Evolutionary conservation across 1,140 invertebrate genomes (phyloP), one percentile per base, ranked within the genome.

Genomic region (Drosophila athabasca): DNA sequence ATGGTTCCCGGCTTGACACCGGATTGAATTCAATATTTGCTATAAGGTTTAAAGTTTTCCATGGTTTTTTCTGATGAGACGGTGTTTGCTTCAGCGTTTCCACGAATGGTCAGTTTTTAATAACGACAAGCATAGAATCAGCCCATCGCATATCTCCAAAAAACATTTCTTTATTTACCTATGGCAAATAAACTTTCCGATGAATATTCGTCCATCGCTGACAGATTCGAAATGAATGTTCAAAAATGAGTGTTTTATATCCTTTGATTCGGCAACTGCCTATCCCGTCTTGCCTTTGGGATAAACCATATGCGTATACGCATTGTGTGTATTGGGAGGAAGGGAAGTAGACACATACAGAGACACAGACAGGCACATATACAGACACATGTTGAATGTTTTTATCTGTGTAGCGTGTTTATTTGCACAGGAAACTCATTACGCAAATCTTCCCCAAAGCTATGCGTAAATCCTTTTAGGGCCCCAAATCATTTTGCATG

Each of bases 381-480:
- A 39, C 31, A 43, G 59, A 41, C 31, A 44, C 54, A 55, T 52
- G 61, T 31, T 24, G 59, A 44, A 55, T 72, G 73, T 55, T 76
- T 76, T 76, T 68, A 76, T 76, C 62, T 76, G 62, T 67, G 66
- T 76, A 68, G 72, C 71, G 62, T 76, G 73, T 72, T 81, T 83
- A 83, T 83, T 83, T 83, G 76, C 71, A 83, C 80, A 83, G 80
- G 80, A 83, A 83, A 83, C 80, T 83, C 80, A 83, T 83, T 83
- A 83, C 79, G 75, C 70, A 81, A 83, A 81, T 83, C 79, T 62
- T 62, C 66, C 80, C 80, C 72, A 82, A 83, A 83, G 80, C 80
- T 62, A 78, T 82, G 64, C 75, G 65, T 58, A 82, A 81, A 83
- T 78, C 76, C 80, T 76, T 83, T 83, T 81, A 75, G 51, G 73